A percentile compares a stretch with the other conserved stretches of the same genome.
phyloP scores from a whole-genome alignment of 2,888 invertebrate genomes.

The Vanessa cardui region DNA sequence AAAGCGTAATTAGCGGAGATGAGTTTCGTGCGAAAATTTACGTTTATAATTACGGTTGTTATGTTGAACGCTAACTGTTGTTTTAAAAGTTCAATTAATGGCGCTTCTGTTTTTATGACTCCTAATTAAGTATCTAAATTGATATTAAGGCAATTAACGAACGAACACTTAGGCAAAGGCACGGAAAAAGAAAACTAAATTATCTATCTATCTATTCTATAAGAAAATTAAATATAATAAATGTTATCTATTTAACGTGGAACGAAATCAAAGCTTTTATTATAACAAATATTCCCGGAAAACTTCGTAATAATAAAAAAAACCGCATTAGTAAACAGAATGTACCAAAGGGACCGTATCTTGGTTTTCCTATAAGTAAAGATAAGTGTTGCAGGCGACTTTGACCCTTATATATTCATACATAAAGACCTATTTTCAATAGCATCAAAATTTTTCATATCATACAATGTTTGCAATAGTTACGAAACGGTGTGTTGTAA shows the following conservation, averaged over 20 bases:
- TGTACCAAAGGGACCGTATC: conserved; percentile 46
- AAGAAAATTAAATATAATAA: conserved; percentile 4
- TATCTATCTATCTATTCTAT: too few species aligned
- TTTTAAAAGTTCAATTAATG: conserved; percentile 31
- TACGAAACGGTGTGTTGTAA: conserved; percentile 22
- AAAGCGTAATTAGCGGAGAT: conserved; percentile 40
- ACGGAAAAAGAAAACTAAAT: not conserved
- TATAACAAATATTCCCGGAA: not conserved
- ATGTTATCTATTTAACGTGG: not conserved
- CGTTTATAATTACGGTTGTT: conserved; percentile 27
- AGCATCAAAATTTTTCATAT: not conserved
- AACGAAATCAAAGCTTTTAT: not conserved
- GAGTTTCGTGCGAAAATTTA: conserved; percentile 39
- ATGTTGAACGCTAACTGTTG: conserved; percentile 28
- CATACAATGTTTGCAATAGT: conserved; percentile 27
- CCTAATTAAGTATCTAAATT: conserved; percentile 9
- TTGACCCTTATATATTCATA: not conserved
- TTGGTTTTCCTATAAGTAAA: conserved; percentile 54
- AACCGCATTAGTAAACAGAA: conserved; percentile 33
- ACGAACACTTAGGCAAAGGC: not conserved
- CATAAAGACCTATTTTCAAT: conserved; percentile 15
- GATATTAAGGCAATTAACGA: conserved; percentile 3
- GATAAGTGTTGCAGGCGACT: conserved; percentile 30
- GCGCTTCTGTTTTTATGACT: conserved; percentile 9
- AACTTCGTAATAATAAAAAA: conserved; percentile 34